Evolutionary conservation across 2,888 invertebrate species (phyloP), one percentile per base, ranked within the genome.

Genomic region (Cantharis flavilabris): DNA sequence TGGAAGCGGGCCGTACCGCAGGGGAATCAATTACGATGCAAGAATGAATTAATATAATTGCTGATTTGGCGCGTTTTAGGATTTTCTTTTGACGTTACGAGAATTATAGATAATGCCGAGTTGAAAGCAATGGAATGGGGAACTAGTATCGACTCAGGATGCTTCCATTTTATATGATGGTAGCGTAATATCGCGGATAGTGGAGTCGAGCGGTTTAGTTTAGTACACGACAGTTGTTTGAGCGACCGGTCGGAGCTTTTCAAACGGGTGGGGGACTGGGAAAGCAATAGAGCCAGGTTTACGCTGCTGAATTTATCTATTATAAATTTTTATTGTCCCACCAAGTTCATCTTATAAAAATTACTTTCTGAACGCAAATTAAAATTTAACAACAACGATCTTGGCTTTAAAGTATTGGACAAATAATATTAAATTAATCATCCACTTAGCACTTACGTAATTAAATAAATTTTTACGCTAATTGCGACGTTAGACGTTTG

Each of bases 221-320:
- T 85, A 84, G 84, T 84, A 85, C 85, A 86, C 86, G 86, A 87
- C 87, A 86, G 86, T 87, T 86, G 87, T 87, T 87, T 86, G 86
- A 87, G 85, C 85, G 85, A 85, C 84, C 83, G 84, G 82, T 83
- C 84, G 83, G 83, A 80, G 78, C 81, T 81, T 80, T 81, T 79
- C 73, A 79, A 69, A 28, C 49, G 72, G 75, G 23, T 62, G 81
- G 82, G 82, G 83, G 81, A 80, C 78, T 79, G 81, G 79, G 82
- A 81, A 81, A 79, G 82, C 76, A 79, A 79, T 79, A 82, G 83
- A 86, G 86, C 85, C 86, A 79, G 86, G 79, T 86, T 87, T 82
- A 87, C 87, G 84, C 86, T 80, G 86, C 85, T 83, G 82, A 86
- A 87, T 83, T 84, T 84, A 85, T 82, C 82, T 84, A 85, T 83